Evolutionary conservation across 2,113 vertebrate genomes (phyloP).

Genomic region (Brevimyrus niger): DNA sequence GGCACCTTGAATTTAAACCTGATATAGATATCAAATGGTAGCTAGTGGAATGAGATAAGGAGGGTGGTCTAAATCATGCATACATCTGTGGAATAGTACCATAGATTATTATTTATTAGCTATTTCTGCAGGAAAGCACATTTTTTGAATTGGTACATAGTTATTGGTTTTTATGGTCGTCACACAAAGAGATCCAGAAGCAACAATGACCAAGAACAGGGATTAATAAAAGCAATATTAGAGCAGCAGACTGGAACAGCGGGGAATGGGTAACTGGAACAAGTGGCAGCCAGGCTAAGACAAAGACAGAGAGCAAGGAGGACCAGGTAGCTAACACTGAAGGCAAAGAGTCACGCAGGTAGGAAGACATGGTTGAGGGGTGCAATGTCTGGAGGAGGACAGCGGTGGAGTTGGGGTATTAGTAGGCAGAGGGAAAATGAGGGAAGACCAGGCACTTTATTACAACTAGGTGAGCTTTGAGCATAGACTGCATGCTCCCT

Average conservation of each 20-base stretch:
- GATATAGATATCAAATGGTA: background rate
- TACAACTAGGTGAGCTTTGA: background rate
- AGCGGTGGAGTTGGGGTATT: background rate
- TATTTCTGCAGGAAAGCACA: background rate
- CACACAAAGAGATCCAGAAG: background rate
- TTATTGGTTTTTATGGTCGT: background rate
- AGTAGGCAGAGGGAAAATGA: background rate
- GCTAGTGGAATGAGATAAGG: background rate
- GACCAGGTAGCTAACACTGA: background rate
- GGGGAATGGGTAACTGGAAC: background rate
- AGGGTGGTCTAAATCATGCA: background rate
- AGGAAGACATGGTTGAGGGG: background rate
- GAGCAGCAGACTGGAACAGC: background rate
- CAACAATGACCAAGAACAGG: background rate
- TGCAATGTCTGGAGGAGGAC: background rate
- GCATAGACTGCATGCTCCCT: background rate
- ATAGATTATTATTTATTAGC: background rate
- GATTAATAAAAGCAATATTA: background rate
- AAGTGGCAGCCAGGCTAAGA: background rate
- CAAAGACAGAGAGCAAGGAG: background rate
- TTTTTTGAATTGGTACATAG: background rate
- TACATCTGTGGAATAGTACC: background rate
- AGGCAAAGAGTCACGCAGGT: background rate
- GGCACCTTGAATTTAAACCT: background rate
- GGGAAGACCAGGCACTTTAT: background rate